phyloP scores from a whole-genome alignment of 2,113 vertebrate species.

The Epinephelus lanceolatus region DNA sequence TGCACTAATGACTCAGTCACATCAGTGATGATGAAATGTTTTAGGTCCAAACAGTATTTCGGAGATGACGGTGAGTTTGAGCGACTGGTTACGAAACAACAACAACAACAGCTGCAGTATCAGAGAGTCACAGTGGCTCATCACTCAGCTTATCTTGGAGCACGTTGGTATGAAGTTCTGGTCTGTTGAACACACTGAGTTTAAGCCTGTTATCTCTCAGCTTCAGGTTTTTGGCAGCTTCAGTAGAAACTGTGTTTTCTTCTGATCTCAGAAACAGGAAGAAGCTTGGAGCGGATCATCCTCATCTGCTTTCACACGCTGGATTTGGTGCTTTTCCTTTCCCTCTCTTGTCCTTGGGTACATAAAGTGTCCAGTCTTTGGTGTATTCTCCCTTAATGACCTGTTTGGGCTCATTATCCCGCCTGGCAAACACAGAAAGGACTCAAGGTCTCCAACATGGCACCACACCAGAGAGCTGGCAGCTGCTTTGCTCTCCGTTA shows the following conservation, averaged over 20 bases:
- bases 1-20: no score
- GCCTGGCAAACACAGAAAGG: slow-evolving; percentile 14
- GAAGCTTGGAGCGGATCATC: not conserved
- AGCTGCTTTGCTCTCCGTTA: not conserved
- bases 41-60: no score
- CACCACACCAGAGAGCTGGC: not conserved
- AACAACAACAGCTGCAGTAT: no score
- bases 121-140: no score
- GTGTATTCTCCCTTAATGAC: not conserved
- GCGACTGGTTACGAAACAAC: no score
- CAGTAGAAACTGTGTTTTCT: not conserved
- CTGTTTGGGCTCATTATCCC: slow-evolving; percentile 24
- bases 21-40: no score
- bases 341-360: not conserved
- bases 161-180: not conserved
- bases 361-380: not conserved
- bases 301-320: not conserved
- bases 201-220: slow-evolving; percentile 8
- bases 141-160: no score
- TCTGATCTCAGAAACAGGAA: slow-evolving; percentile 24
- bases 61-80: no score
- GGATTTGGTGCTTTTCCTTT: not conserved
- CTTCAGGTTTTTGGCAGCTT: no score
- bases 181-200: not conserved
- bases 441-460: not conserved